Evolutionary conservation across 2,797 vertebrate species (phyloP).

Genomic region (Danio albolineatus): DNA sequence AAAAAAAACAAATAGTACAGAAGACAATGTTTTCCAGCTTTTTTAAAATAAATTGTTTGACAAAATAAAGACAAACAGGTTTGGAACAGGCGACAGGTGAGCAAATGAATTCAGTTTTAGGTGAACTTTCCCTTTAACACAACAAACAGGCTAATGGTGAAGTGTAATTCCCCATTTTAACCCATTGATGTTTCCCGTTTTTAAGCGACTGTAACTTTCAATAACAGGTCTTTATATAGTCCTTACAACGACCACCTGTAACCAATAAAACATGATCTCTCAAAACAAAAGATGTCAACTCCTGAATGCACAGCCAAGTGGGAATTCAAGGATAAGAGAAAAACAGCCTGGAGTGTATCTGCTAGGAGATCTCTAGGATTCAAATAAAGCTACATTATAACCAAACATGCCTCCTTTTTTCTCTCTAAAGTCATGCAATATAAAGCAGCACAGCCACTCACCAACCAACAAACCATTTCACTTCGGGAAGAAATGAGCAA

Average conservation of each 20-base stretch:
- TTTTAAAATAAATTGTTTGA: too few relatives aligned
- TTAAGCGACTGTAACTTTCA: too few relatives aligned
- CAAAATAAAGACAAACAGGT: too few relatives aligned
- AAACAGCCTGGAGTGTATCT: slow-evolving; percentile 21
- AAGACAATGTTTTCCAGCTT: too few relatives aligned
- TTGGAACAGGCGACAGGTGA: too few relatives aligned
- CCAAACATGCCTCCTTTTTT: not conserved
- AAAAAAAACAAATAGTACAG: too few relatives aligned
- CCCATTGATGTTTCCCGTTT: not conserved
- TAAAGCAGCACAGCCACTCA: not conserved
- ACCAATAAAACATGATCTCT: not conserved
- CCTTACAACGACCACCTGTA: not conserved
- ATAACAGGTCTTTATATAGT: not conserved
- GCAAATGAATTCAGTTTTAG: too few relatives aligned
- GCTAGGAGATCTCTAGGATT: slow-evolving; percentile 53
- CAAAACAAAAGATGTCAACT: not conserved
- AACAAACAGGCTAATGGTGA: not conserved
- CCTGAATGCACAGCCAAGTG: not conserved
- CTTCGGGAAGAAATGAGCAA: too few relatives aligned
- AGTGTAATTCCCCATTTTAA: not conserved
- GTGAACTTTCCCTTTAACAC: too few relatives aligned
- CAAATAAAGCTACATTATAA: slow-evolving; percentile 75
- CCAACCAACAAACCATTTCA: too few relatives aligned
- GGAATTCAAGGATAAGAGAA: not conserved
- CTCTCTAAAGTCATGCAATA: not conserved